Conservation (phyloP, 53 echinoderm and acorn worm genomes). For the Arbacia lixula region DNA sequence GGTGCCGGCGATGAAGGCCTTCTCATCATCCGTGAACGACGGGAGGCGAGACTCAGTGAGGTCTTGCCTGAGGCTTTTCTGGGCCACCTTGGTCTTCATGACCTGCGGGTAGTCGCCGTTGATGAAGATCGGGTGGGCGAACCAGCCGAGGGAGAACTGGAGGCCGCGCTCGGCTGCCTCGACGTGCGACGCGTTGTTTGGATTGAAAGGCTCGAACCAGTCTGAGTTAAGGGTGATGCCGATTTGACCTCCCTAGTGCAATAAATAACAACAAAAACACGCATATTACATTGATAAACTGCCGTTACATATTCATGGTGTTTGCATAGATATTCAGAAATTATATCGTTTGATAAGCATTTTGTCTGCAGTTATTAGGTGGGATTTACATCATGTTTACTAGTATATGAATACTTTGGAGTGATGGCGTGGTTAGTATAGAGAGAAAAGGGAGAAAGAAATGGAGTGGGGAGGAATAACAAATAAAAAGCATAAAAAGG, state of each 20-base stretch:
- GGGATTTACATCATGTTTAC: too few relatives aligned
- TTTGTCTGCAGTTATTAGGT: too few relatives aligned
- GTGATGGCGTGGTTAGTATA: too few relatives aligned
- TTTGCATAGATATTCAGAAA: background rate
- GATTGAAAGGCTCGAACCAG: slow-evolving; percentile 69
- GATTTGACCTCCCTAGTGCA: slow-evolving; percentile 49
- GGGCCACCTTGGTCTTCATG: slow-evolving; percentile 79
- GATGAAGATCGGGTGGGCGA: slow-evolving; percentile 79
- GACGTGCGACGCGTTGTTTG: slow-evolving; percentile 35
- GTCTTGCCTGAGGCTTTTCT: slow-evolving; percentile 74
- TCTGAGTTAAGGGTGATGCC: slow-evolving; percentile 88
- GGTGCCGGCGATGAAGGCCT: slow-evolving; percentile 64
- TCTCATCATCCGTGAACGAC: slow-evolving; percentile 81
- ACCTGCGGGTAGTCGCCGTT: slow-evolving; percentile 89
- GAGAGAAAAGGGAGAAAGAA: too few relatives aligned
- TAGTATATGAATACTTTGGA: too few relatives aligned
- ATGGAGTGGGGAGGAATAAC: too few relatives aligned
- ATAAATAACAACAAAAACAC: too few relatives aligned
- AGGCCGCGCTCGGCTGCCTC: slow-evolving; percentile 76
- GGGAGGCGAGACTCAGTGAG: slow-evolving; percentile 73
- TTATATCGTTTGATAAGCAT: background rate
- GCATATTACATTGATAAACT: too few relatives aligned
- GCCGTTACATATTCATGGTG: too few relatives aligned
- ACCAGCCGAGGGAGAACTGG: slow-evolving; percentile 88
- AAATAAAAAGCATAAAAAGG: too few relatives aligned